phyloP scores from a whole-genome alignment of 1,140 invertebrate species.

The Ceratosolen solmsi region DNA sequence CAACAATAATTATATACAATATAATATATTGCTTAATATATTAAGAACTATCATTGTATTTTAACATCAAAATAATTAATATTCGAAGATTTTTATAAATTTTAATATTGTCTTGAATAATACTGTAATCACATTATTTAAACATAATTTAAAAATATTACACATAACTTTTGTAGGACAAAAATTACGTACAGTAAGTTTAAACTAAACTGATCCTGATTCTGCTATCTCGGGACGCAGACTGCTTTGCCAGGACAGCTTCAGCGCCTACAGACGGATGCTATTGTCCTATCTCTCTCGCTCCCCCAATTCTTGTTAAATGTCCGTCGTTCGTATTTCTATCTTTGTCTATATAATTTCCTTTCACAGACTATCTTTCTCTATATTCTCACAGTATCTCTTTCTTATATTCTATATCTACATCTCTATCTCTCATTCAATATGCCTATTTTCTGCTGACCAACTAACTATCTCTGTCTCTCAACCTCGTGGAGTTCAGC shows the following conservation, averaged over 20 bases:
- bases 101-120: not conserved
- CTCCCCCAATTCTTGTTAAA: slow-evolving; percentile 36
- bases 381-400: not conserved
- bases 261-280: slow-evolving; percentile 32
- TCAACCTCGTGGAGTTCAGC: slow-evolving; percentile 27
- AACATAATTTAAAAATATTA: not conserved
- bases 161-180: not conserved
- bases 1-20: no score
- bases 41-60: no score
- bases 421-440: slow-evolving; percentile 25
- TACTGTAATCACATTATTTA: no score
- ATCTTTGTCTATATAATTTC: slow-evolving; percentile 35
- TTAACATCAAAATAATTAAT: not conserved
- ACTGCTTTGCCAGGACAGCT: slow-evolving; percentile 43
- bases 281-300: slow-evolving; percentile 33
- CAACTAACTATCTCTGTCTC: slow-evolving; percentile 20
- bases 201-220: slow-evolving; percentile 40
- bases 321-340: not conserved
- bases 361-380: slow-evolving; percentile 25
- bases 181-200: not conserved
- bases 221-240: slow-evolving; percentile 37
- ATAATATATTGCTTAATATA: no score
- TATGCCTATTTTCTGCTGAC: slow-evolving; percentile 24
- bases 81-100: not conserved
- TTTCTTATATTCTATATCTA: not conserved